Base-by-base conservation (phyloP, 2,113 vertebrate species). In the Crypturellus undulatus region DNA sequence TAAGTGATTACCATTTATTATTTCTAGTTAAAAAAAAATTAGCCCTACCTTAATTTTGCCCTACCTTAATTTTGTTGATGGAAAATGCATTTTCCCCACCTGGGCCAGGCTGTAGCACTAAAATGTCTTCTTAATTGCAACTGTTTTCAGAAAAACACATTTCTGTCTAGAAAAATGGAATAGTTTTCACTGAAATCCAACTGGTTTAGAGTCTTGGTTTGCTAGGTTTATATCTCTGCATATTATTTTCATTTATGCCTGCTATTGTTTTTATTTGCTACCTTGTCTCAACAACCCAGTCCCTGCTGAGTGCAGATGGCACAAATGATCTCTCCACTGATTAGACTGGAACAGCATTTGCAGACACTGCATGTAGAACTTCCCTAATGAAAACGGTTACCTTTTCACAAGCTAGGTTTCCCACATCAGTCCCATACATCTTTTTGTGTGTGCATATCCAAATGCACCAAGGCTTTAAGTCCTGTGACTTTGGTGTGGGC, bases 231-330 rank as follows among this genome's bases (percentile, higher is more conserved):
- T 51, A 51, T 69, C 47, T 69, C 42, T 91, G 9, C 32, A 38
- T 89, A 96, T 96, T 90, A 91, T 95, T 97, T 96, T 93, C 24
- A 76, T 97, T 95, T 93, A 62, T 59, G 65, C 93, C 80, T 64
- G 42, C 96, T 95, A 26, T 70, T 79, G 34, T 47, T 96, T 95
- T 68, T 93, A 77, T 94, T 96, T 96, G 75, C 59, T 54, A 75
- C 26, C 21, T 86, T 93, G 79, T 86, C 79, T 92, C 18, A 22
- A 63, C 26, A 75, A 2, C 5, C 2, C 76, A 8, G 52, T 75
- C 78, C 68, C 76, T 96, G 90, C 87, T 92, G 91, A 90, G 89
- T 91, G 79, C 65, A 94, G 93, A 76, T 93, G 77, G 72, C 78
- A 94, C 42, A 85, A 90, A 90, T 18, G 43, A 87, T 92, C 56